Evolutionary conservation across 2,888 invertebrate species (phyloP).

Genomic region (Drosophila mettleri): DNA sequence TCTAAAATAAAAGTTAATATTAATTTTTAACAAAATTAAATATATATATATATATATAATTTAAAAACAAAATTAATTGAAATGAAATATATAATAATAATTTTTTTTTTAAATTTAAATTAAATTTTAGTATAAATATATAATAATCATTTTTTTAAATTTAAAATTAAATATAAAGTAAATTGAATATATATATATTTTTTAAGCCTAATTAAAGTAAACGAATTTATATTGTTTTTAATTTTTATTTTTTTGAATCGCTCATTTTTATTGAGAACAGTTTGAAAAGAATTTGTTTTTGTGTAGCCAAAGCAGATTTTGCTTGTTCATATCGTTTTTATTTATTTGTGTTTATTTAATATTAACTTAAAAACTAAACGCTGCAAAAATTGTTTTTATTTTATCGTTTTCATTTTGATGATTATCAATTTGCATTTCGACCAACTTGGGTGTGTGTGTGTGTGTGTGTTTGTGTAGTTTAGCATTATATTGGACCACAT

Average conservation of each 20-base stretch:
- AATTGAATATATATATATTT: not conserved
- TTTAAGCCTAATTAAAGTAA: not conserved
- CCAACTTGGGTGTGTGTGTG: conserved; percentile 5
- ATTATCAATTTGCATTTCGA: conserved; percentile 45
- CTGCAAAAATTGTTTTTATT: conserved; percentile 29
- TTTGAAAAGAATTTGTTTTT: conserved; percentile 49
- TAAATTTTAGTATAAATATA: no score
- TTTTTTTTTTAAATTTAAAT: no score
- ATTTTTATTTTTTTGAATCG: conserved; percentile 16
- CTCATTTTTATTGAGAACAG: conserved; percentile 70
- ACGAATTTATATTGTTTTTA: not conserved
- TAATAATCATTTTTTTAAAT: no score
- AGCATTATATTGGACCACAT: conserved; percentile 11
- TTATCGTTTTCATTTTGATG: conserved; percentile 39
- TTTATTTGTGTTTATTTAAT: conserved; percentile 23
- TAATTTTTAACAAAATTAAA: no score
- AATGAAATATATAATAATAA: no score
- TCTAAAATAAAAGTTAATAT: no score
- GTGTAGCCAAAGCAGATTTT: conserved; percentile 30
- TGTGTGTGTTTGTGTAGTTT: conserved; percentile 6
- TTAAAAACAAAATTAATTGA: no score
- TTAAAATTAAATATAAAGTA: not conserved
- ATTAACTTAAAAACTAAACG: conserved; percentile 60
- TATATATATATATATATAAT: no score
- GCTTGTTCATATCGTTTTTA: conserved; percentile 12